Evolutionary conservation across 2,113 vertebrate genomes (phyloP).

Genomic region (Hypocryptadius cinnamomeus): DNA sequence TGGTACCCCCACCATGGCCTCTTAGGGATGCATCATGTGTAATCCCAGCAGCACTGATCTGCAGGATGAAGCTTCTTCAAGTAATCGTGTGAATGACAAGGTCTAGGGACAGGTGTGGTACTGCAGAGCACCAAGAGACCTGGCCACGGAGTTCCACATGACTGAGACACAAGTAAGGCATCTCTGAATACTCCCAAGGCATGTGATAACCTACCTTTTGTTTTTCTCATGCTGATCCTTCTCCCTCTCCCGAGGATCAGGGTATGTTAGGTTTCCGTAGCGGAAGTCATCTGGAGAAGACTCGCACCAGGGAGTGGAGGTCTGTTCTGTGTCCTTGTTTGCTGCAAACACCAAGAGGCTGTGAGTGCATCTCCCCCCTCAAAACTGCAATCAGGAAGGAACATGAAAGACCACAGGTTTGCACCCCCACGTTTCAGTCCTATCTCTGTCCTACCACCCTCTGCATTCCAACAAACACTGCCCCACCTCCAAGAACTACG

Average conservation of each 20-base stretch:
- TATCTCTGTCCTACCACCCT: neutral
- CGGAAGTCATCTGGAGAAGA: constrained; percentile 91
- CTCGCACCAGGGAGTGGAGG: constrained; percentile 81
- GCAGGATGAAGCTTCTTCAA: neutral
- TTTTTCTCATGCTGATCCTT: constrained; percentile 95
- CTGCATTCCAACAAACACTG: neutral
- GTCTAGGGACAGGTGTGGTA: neutral
- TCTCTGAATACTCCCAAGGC: rapidly evolving
- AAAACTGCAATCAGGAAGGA: neutral
- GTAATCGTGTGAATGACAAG: neutral
- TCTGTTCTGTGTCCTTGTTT: constrained; percentile 80
- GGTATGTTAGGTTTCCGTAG: constrained; percentile 75
- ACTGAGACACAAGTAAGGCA: neutral
- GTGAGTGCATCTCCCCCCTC: neutral
- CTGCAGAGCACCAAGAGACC: neutral
- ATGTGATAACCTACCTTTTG: constrained; percentile 75
- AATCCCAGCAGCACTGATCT: neutral
- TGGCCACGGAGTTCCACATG: neutral
- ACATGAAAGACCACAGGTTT: neutral
- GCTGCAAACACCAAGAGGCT: constrained; percentile 42
- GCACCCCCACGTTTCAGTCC: rapidly evolving
- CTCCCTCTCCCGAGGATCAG: constrained; percentile 87
- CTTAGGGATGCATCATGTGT: no score
- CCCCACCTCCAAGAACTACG: neutral
- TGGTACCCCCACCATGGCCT: rapidly evolving